Percentiles rank a stretch among this genome's conserved stretches.
Conservation (phyloP, 2,888 invertebrate species). For the Drosophila quinaria region DNA sequence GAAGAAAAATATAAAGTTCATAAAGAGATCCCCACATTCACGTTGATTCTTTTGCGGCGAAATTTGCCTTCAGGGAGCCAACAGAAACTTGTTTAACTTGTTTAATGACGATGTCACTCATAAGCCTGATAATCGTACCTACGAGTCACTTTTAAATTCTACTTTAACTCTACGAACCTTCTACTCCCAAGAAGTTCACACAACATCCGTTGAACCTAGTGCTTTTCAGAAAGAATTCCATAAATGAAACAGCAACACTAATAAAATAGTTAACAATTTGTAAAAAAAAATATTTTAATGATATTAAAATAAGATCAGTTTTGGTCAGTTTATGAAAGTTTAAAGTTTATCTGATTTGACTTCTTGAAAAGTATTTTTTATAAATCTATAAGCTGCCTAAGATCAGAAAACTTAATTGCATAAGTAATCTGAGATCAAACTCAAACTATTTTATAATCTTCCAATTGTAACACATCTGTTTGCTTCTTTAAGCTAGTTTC, state of each 20-base stretch:
- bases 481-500: slow-evolving; percentile 3
- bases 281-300: too few relatives aligned
- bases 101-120: slow-evolving; percentile 58
- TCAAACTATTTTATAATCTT: background rate
- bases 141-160: slow-evolving; percentile 14
- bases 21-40: background rate
- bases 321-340: too few relatives aligned
- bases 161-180: slow-evolving; percentile 9
- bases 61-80: slow-evolving; percentile 50
- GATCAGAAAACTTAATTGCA: too few relatives aligned
- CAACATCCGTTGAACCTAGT: slow-evolving; percentile 16
- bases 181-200: slow-evolving; percentile 17
- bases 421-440: background rate
- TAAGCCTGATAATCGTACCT: slow-evolving; percentile 3
- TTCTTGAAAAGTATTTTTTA: too few relatives aligned
- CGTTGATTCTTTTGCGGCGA: slow-evolving; percentile 43
- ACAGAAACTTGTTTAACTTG: slow-evolving; percentile 68
- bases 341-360: too few relatives aligned
- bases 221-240: slow-evolving; percentile 8
- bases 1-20: slow-evolving; percentile 3
- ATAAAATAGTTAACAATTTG: too few relatives aligned
- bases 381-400: too few relatives aligned
- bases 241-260: too few relatives aligned
- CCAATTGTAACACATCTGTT: background rate
- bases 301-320: too few relatives aligned